Base-by-base conservation (phyloP, 2,797 vertebrate species). In the Schizothorax lantsangensis region DNA sequence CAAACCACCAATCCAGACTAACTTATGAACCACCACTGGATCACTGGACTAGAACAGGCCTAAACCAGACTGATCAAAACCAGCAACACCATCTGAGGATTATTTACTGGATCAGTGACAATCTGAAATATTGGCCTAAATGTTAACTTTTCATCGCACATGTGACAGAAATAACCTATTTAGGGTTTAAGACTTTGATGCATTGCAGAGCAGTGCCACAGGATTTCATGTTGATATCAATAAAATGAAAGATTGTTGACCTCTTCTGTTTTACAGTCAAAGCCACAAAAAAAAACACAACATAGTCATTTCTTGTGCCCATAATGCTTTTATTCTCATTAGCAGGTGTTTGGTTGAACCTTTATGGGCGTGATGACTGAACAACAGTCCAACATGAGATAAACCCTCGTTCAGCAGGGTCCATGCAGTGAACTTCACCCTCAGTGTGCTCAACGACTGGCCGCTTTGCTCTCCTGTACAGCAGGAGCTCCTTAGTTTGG, bases 1-100 rank as follows among this genome's bases (percentile, higher is more conserved):
- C 72, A 95, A 94, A 87, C 6, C 84, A 85, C 62, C 82, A 0
- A n/a, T 83, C 59, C 88, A 94, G 89, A 92, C 91, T 38, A 90
- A 88, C 43, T 59, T 94, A 84, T 95, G 89, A 94, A 47, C 19
- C 57, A 54, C 47, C 7, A 40, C 10, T 68, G 57, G 49, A 57
- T 15, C 11, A 26, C 1, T 9, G 17, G 64, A n/a, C 62, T 57
- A 59, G 4, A 57, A 30, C 57, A 26, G 57, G n/a, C 26, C 59
- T 26, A 64, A 30, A 64, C 40, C 33, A 21, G 19, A 62, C 38
- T 11, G 54, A 33, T 5, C 3, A 4, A 15, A 14, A 33, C 26
- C 64, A 69, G 80, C 26, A 40, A 8, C 69, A 9, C 33, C 30
- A 9, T 10, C 17, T 38, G 5, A 36, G 19, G 10, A 36, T 14